These are phyloP conservation scores for Puma concolor DNA, from an alignment of 2,113 vertebrate species.

Conservation along the genomic window DNA sequence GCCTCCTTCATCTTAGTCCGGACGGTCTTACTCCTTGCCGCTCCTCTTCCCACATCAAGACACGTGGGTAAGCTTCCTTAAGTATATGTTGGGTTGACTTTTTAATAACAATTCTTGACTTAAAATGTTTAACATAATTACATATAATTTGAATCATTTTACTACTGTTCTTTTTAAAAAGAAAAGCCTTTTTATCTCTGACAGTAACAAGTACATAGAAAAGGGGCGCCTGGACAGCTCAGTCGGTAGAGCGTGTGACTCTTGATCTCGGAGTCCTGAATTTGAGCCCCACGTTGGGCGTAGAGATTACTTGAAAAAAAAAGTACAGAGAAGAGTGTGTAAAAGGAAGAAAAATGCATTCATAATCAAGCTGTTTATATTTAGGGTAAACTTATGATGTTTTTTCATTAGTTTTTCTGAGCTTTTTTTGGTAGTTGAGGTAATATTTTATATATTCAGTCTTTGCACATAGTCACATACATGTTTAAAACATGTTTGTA, in stretches of 20 bases:
- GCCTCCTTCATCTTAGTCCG: background rate
- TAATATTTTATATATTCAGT: constrained; percentile 16
- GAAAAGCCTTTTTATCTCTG: background rate
- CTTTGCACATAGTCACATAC: background rate
- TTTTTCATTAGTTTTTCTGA: constrained; percentile 28
- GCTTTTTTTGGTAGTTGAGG: background rate
- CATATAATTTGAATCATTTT: background rate
- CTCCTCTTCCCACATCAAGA: background rate
- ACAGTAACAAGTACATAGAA: background rate
- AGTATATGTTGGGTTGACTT: background rate
- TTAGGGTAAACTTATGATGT: constrained; percentile 26
- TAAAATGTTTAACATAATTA: background rate
- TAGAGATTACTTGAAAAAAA: background rate
- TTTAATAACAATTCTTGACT: constrained; percentile 21
- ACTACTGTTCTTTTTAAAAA: background rate
- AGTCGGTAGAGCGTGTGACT: background rate
- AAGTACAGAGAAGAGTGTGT: constrained; percentile 3
- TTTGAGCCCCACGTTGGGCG: background rate
- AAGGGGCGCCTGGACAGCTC: background rate
- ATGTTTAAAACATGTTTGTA: constrained; percentile 30
- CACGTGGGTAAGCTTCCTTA: background rate
- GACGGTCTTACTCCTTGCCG: background rate
- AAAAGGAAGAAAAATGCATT: constrained; percentile 29
- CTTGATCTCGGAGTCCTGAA: background rate
- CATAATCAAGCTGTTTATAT: background rate